Percentiles rank a stretch among this genome's conserved stretches.
Conservation (phyloP, 2,888 invertebrate species). For the Polymixis lichenea region DNA sequence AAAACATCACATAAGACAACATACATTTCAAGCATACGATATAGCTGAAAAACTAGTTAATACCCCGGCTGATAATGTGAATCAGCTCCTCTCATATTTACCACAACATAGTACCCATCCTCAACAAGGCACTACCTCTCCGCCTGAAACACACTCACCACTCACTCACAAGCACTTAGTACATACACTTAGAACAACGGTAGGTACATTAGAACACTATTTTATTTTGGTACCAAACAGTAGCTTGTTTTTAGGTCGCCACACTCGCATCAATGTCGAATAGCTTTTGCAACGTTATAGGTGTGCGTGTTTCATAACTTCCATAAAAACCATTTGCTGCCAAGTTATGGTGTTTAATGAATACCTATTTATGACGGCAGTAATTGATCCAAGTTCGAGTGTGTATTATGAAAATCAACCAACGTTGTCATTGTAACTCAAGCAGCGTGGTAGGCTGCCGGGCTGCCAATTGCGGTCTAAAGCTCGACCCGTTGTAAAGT, state of each 20-base stretch:
- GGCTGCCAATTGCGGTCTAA: background rate
- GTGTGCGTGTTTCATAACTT: background rate
- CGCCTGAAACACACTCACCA: background rate
- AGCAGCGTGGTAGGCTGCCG: background rate
- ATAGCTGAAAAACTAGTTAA: no score
- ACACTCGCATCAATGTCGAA: background rate
- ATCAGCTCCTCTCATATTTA: background rate
- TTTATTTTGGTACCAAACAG: background rate
- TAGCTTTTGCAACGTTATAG: background rate
- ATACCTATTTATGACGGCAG: no score
- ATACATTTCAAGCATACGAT: no score
- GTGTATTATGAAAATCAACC: background rate
- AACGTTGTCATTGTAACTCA: background rate
- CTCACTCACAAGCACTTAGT: background rate
- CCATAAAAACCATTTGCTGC: background rate
- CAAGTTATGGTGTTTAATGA: background rate
- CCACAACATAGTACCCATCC: background rate
- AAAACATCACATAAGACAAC: no score
- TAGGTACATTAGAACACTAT: background rate
- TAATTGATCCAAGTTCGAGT: no score
- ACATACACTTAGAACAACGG: background rate
- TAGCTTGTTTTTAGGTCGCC: background rate
- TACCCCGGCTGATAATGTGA: no score
- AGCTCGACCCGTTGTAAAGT: no score
- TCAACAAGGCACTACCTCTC: background rate